phyloP scores from a whole-genome alignment of 2,113 vertebrate genomes.

The Chionis minor region DNA sequence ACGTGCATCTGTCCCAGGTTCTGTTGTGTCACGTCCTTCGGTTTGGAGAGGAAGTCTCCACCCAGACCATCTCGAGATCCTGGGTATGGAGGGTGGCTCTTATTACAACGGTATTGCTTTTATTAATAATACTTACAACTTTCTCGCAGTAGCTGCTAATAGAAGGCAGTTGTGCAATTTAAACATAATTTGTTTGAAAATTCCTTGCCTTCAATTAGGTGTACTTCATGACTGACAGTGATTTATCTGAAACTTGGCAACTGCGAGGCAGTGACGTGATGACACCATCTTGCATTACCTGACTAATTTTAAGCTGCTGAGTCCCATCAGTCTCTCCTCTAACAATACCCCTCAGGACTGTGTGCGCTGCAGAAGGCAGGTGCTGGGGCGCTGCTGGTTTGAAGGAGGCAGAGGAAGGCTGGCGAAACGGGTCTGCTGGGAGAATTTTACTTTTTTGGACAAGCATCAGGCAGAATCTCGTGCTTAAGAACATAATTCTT shows the following conservation, averaged over 20 bases:
- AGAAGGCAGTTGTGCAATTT: background rate
- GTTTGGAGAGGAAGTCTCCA: conserved; percentile 27
- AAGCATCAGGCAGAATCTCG: background rate
- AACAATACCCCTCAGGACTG: background rate
- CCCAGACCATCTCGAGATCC: background rate
- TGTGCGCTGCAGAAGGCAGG: background rate
- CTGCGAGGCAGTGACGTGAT: background rate
- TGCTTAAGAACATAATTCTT: background rate
- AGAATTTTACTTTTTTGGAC: background rate
- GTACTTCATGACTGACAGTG: background rate
- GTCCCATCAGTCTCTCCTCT: background rate
- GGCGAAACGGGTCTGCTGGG: background rate
- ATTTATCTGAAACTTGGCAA: conserved; percentile 7
- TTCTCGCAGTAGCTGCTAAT: background rate
- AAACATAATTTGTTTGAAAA: background rate
- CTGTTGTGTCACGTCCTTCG: background rate
- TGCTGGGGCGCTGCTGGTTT: background rate
- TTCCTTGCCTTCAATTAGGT: background rate
- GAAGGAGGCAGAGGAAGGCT: background rate
- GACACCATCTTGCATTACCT: background rate
- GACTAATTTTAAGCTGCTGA: background rate
- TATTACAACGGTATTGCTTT: background rate
- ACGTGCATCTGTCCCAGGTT: background rate
- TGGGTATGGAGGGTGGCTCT: background rate
- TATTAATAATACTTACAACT: background rate